A percentile compares a stretch with the other conserved stretches of the same genome.
phyloP scores from a whole-genome alignment of 2,888 invertebrate genomes.

The Drosophila peninsularis region DNA sequence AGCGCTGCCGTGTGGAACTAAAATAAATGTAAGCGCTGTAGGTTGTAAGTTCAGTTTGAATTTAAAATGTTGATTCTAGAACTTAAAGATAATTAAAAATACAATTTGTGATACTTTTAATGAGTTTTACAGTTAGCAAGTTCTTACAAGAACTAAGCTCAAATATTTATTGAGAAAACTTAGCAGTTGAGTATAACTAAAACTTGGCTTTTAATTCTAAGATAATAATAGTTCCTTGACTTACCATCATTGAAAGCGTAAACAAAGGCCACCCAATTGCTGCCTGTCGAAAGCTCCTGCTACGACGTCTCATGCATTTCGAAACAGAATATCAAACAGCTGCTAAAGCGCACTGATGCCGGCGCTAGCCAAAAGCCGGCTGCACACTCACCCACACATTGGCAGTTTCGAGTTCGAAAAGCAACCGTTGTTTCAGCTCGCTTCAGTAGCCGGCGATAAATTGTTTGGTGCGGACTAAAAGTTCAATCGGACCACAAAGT shows the following conservation, averaged over 20 bases:
- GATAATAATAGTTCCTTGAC: neutral
- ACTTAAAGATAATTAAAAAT: neutral
- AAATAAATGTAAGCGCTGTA: neutral
- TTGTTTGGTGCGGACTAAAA: conserved; percentile 47
- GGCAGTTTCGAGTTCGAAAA: conserved; percentile 61
- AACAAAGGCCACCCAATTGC: conserved; percentile 23
- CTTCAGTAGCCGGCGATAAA: conserved; percentile 56
- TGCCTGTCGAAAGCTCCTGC: conserved; percentile 12
- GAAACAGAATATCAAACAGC: conserved; percentile 44
- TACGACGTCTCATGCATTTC: conserved; percentile 24
- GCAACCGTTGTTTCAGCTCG: conserved; percentile 8
- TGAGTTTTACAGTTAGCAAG: neutral
- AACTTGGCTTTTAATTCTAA: too few relatives aligned
- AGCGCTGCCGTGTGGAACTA: neutral
- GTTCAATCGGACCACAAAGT: conserved; percentile 18
- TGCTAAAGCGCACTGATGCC: conserved; percentile 23
- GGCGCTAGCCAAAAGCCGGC: conserved; percentile 56
- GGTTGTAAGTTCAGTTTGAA: neutral
- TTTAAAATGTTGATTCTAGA: neutral
- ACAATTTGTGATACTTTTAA: neutral
- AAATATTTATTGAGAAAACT: too few relatives aligned
- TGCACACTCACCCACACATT: conserved; percentile 13
- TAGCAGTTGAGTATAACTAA: too few relatives aligned
- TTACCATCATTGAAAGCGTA: conserved; percentile 12
- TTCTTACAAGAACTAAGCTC: neutral